Percentiles rank a stretch among this genome's conserved stretches.
phyloP scores from a whole-genome alignment of 2,797 vertebrate genomes.

The Epinephelus coioides region DNA sequence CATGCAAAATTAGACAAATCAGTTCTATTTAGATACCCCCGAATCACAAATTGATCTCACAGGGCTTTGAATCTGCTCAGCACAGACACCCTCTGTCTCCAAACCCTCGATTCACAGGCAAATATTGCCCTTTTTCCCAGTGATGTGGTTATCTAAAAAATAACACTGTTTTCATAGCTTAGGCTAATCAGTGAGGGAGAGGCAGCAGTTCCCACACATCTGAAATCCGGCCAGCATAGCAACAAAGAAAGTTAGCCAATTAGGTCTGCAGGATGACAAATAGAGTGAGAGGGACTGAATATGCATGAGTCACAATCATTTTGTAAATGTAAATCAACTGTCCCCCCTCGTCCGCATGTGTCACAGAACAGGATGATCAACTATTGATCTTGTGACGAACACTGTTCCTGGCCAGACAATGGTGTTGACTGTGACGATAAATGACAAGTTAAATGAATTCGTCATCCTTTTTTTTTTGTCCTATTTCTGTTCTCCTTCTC shows the following conservation, averaged over 20 bases:
- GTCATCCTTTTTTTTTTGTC: neutral
- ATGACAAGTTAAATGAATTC: conserved; percentile 23
- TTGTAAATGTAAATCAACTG: conserved; percentile 55
- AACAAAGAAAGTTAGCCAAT: conserved; percentile 83
- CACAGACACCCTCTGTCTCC: neutral
- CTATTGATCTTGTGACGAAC: conserved; percentile 41
- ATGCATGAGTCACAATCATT: conserved; percentile 71
- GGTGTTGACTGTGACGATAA: conserved; percentile 15
- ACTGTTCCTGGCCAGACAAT: conserved; percentile 25
- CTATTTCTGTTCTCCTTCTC: neutral
- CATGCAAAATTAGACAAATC: conserved; percentile 6
- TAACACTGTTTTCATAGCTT: conserved; percentile 61
- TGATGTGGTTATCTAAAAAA: conserved; percentile 58
- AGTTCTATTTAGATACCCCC: neutral
- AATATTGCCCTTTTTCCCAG: conserved; percentile 14
- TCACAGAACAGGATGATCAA: conserved; percentile 50
- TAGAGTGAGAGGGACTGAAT: conserved; percentile 59
- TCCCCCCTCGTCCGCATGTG: conserved; percentile 34
- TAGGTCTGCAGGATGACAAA: conserved; percentile 75
- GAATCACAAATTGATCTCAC: conserved; percentile 2
- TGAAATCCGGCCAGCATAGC: conserved; percentile 77
- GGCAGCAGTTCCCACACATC: conserved; percentile 69
- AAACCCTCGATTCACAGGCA: conserved; percentile 14
- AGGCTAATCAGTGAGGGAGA: conserved; percentile 45
- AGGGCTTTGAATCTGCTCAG: neutral